Base-by-base conservation (phyloP, 2,113 vertebrate species). In the Mobula birostris region DNA sequence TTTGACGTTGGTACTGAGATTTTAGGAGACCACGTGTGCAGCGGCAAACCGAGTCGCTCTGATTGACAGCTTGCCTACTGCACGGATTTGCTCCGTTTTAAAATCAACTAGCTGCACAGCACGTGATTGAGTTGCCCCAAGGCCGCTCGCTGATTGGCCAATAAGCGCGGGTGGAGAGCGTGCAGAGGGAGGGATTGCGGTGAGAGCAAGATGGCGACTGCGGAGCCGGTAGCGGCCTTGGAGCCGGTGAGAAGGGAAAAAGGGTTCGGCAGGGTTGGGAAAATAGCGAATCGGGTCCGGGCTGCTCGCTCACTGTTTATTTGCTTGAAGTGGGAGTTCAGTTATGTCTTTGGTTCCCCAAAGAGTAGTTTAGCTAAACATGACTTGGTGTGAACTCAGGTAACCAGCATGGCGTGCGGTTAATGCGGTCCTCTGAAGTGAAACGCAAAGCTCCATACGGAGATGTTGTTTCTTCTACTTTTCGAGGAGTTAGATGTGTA, bases 171-270 rank as follows among this genome's bases (percentile, higher is more conserved):
- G 77, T 12, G n/a, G 77, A 14, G 77, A 12, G 77, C 29, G 76
- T 27, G 29, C 12, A 15, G 83, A 58, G 79, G 83, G 83, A n/a
- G 83, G 83, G 68, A 66, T 66, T 7, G 8, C 32, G 66, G 36
- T 21, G 17, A 63, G 12, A 90, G 91, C 70, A 93, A 93, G 91
- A 93, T 93, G 91, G 91, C 91, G 91, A 74, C 91, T 9, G 91
- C 68, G 40, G 91, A 76, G 70, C 91, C 91, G 91, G 91, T 40
- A 27, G 27, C 91, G 66, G 70, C 9, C 5, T 32, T 9, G 0
- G 68, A 74, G 68, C 91, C 91, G 91, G 91, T 93, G 70, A 93
- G 90, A 32, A 1, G 48, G 14, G 58, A 48, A 48, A 48, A 48
- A 48, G 56, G 58, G 61, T 19, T 17, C 5, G 79, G 27, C 2